Evolutionary conservation across 2,888 invertebrate genomes (phyloP), one percentile per base, ranked within the genome.

Genomic region (Cheilosia impressa): DNA sequence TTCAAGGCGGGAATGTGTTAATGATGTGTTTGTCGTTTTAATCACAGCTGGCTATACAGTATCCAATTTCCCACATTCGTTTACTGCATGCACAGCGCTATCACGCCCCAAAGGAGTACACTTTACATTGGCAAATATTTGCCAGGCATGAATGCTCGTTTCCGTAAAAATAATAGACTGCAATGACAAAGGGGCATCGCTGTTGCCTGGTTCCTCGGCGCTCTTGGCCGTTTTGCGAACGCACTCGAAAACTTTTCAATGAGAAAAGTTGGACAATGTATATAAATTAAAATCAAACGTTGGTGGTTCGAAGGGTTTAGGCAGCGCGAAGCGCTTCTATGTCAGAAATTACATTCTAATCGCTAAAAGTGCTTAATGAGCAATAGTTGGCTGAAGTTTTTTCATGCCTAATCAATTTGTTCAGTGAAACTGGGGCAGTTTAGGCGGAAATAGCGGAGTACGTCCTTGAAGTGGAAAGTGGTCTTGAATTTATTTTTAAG

Each of bases 161-260:
- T 57, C 53, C 60, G 65, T 31, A n/a, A 19, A 17, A 45, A 41
- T 13, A 60, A 43, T 13, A 27, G 5, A 38, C 50, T 58, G 66
- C 76, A 69, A 19, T 5, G 31, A 43, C 2, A 45, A n/a, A 13
- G 4, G 66, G 53, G 6, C n/a, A 34, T 52, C 15, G 52, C 17
- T 50, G 38, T 47, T 2, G 47, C 5, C 15, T 15, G 43, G 4
- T 19, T 31, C 5, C 31, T 31, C 2, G 0, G 13, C 52, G n/a
- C 71, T 55, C 13, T 13, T 15, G 62, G 69, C 34, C 9, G 3
- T 38, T 13, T 38, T 13, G 38, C 38, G 38, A 34, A 15, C n/a
- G 55, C 57, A 71, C 63, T 55, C 69, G 27, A 41, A 71, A 78
- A 78, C 69, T 78, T 78, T 78, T 50, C 57, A 19, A 71, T 31